Base-by-base conservation (phyloP, 2,888 invertebrate species). In the Andrena bucephala region DNA sequence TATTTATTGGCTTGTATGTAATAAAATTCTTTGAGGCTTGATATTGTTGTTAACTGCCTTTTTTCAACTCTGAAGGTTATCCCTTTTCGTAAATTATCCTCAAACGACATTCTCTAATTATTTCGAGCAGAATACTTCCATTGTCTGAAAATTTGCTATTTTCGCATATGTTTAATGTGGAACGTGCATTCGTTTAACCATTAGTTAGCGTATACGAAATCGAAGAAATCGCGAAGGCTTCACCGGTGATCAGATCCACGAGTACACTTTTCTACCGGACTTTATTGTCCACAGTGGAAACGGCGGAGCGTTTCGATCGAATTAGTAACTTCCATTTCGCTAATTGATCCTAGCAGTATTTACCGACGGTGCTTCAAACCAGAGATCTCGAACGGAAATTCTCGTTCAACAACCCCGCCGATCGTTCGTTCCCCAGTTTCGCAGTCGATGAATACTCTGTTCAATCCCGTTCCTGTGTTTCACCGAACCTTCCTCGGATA, bases 271-370 rank as follows among this genome's bases (percentile, higher is more conserved):
- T 13, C 69, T 42, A 42, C n/a, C 8, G 24, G 69, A 60, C 42
- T 27, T 70, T 42, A 16, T 8, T 16, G 60, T 29, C 48, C 29
- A 16, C 31, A 48, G 60, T 31, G 13, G 48, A 20, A 60, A 31
- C 48, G 31, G 29, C 16, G 42, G 60, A 70, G 20, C 48, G 48
- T 27, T 60, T 13, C 70, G 31, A 60, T 48, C n/a, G 60, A 60
- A 70, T 70, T 60, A 70, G 42, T 60, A 70, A 60, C 70, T 70
- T 42, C 42, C 70, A 70, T 70, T 48, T 60, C 70, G 59, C 31
- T 70, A 70, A 70, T 60, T 60, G 70, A 70, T 70, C 60, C 31
- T 42, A 16, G n/a, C 48, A 42, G 70, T 60, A 60, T 70, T 48
- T 31, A 70, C 48, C 48, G n/a, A 24, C 42, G 60, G 59, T 42